A percentile compares a stretch with the other conserved stretches of the same genome.
phyloP scores from a whole-genome alignment of 2,113 vertebrate species.

The Varanus salvator region DNA sequence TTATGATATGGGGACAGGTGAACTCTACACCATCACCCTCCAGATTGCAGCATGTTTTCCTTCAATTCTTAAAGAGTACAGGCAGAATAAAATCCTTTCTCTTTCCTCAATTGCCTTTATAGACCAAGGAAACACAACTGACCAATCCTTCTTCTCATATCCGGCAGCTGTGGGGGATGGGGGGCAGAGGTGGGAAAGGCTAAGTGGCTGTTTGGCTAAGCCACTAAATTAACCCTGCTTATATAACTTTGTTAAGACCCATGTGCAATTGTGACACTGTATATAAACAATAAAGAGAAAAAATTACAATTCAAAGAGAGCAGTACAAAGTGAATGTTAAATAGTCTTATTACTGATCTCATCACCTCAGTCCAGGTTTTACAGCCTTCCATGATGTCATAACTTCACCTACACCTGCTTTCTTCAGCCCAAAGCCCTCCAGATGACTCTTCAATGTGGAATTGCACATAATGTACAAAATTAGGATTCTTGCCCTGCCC shows the following conservation, averaged over 20 bases:
- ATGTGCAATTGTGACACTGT: not conserved
- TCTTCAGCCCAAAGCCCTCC: no score
- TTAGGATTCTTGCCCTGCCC: not conserved
- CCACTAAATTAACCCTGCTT: not conserved
- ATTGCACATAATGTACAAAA: not conserved
- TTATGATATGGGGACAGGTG: not conserved
- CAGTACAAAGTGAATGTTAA: not conserved
- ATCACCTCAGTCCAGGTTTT: not conserved
- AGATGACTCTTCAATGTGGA: not conserved
- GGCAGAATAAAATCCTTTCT: not conserved
- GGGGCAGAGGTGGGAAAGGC: no score
- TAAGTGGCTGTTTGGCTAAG: not conserved
- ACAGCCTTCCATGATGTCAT: not conserved
- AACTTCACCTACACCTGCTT: not conserved
- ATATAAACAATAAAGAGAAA: not conserved
- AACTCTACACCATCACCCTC: no score
- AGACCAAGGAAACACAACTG: not conserved
- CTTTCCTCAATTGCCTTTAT: not conserved
- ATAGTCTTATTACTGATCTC: not conserved
- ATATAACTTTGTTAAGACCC: not conserved
- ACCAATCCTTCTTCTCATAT: not conserved
- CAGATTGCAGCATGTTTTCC: not conserved
- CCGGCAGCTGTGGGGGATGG: no score
- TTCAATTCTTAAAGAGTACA: not conserved
- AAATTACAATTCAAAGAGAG: not conserved